Base-by-base conservation (phyloP, 2,797 vertebrate genomes). In the Scolopax rusticola region DNA sequence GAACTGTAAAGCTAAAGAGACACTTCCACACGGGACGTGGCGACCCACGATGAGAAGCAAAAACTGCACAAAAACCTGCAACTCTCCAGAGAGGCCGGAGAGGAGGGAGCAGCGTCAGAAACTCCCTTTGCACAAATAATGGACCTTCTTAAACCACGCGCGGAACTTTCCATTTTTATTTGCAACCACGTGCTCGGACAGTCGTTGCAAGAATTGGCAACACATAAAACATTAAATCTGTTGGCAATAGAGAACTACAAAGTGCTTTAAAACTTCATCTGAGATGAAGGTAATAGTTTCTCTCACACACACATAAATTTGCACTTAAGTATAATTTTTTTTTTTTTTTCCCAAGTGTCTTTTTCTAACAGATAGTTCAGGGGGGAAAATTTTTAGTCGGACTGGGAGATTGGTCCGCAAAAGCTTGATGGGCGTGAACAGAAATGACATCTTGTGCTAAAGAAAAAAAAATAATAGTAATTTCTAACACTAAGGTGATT, bases 191-290 rank as follows among this genome's bases (percentile, higher is more conserved):
- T 81, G 92, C 94, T 96, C 45, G 94, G 97, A 79, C 95, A 60
- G 96, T 87, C 95, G 97, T 82, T 97, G 97, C 97, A 98, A 97
- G 95, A 96, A 96, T 98, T 99, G 98, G 98, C 98, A 98, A 99
- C 97, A 97, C 97, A 98, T 95, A 98, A 98, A 98, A 97, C 97
- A 97, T 97, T 97, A 96, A 98, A 97, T 98, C 97, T 97, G 98
- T 99, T 99, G 99, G 98, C 99, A 99, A 99, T 98, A 97, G 98
- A 98, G 98, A 98, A 98, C 98, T 98, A 99, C 98, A 99, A 99
- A 99, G 99, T 99, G 99, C 99, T 99, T 99, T 96, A 95, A 98
- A 98, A 95, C 98, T 98, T 98, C 97, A 97, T 97, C 97, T 88
- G 95, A 96, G 98, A 98, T 96, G 98, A 98, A 98, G 98, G 85